These are phyloP conservation scores for Neoscelio sp. DNA, from an alignment of 2,888 invertebrate genomes.

Conservation along the genomic window DNA sequence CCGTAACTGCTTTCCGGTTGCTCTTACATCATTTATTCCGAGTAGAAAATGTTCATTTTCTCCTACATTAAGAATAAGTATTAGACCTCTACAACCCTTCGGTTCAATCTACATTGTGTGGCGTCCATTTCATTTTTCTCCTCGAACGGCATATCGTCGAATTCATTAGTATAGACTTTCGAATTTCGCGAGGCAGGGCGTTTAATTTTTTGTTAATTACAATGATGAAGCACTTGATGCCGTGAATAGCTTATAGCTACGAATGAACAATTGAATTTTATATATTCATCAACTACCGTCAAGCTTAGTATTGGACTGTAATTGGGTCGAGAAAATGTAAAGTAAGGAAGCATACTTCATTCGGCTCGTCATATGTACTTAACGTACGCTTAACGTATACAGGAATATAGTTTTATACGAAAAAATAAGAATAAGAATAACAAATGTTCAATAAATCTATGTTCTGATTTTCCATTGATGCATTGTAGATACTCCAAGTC, in stretches of 20 bases:
- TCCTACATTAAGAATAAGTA: conserved; percentile 26
- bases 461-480: conserved; percentile 2
- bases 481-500: conserved; percentile 20
- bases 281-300: conserved; percentile 56
- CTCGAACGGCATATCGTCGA: background rate
- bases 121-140: background rate
- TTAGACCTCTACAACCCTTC: conserved; percentile 16
- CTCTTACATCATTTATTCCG: conserved; percentile 47
- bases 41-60: conserved; percentile 43
- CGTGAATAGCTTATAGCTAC: conserved; percentile 24
- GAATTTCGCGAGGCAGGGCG: conserved; percentile 12
- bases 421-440: background rate
- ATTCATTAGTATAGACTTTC: conserved; percentile 37
- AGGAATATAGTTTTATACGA: too few relatives aligned
- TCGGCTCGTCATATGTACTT: conserved; percentile 27
- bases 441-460: conserved; percentile 26
- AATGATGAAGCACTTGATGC: conserved; percentile 23
- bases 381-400: too few relatives aligned
- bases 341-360: conserved; percentile 35
- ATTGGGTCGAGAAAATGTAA: conserved; percentile 50
- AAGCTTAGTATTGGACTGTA: conserved; percentile 26
- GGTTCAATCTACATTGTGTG: background rate
- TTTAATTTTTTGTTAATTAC: conserved; percentile 30
- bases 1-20: conserved; percentile 47
- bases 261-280: conserved; percentile 33